phyloP scores from a whole-genome alignment of 2,113 vertebrate species.

The Cinclus mexicanus region DNA sequence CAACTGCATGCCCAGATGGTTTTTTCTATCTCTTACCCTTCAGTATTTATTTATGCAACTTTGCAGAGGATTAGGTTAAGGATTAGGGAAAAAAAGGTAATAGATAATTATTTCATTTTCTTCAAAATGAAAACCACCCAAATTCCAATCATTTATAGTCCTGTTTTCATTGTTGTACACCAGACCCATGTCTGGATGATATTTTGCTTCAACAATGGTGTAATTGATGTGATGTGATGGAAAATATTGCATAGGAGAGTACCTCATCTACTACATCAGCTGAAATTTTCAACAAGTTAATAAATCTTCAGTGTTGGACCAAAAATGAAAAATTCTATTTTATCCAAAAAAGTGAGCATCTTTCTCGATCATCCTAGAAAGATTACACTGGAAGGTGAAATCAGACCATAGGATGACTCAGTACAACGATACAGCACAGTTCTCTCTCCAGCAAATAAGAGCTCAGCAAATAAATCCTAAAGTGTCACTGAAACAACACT shows the following conservation, averaged over 20 bases:
- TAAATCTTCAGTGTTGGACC: neutral
- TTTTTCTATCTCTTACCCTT: neutral
- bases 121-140: neutral
- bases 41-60: neutral
- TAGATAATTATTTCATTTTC: neutral
- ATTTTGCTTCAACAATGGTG: neutral
- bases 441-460: constrained; percentile 56
- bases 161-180: neutral
- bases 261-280: neutral
- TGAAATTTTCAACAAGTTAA: neutral
- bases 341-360: neutral
- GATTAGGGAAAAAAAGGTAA: neutral
- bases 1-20: neutral
- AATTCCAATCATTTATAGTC: neutral
- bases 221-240: neutral
- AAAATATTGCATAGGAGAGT: neutral
- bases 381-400: neutral
- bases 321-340: neutral
- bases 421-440: constrained; percentile 71
- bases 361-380: neutral
- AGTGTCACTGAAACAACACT: constrained; percentile 54
- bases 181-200: neutral
- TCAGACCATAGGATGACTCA: constrained; percentile 69
- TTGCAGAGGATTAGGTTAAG: neutral
- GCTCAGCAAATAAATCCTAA: constrained; percentile 74